Conservation (phyloP, 2,113 vertebrate genomes). For the Paramormyrops kingsleyae region DNA sequence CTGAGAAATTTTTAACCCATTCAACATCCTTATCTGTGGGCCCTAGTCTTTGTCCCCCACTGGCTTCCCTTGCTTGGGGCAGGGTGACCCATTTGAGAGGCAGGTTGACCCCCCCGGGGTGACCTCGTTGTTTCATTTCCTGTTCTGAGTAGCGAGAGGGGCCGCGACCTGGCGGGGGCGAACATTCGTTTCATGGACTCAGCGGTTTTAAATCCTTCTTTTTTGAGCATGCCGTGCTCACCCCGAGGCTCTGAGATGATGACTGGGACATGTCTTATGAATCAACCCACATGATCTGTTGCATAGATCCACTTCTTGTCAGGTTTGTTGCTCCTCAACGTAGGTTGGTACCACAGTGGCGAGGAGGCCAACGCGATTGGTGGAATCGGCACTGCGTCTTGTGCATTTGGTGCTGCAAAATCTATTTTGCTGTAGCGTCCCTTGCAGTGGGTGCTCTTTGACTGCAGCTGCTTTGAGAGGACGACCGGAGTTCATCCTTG, state of each 20-base stretch:
- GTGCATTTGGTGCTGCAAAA: not conserved
- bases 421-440: not conserved
- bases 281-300: not conserved
- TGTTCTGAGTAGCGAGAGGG: not conserved
- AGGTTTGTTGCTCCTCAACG: not conserved
- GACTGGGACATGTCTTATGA: not conserved
- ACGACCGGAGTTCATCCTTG: not conserved
- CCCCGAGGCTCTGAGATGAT: not conserved
- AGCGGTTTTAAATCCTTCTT: not conserved
- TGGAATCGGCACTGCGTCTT: not conserved
- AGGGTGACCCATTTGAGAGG: not conserved
- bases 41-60: not conserved
- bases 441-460: not conserved
- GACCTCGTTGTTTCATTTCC: conserved; percentile 15
- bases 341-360: not conserved
- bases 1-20: not conserved
- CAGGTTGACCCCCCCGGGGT: not conserved
- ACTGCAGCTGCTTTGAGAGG: not conserved
- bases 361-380: not conserved
- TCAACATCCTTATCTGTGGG: not conserved
- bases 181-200: not conserved
- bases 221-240: not conserved
- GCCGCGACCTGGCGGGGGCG: not conserved
- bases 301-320: not conserved
- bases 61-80: not conserved